These are phyloP conservation scores for Gymnothorax reevesii DNA, from an alignment of 2,797 vertebrate genomes.

Conservation along the genomic window DNA sequence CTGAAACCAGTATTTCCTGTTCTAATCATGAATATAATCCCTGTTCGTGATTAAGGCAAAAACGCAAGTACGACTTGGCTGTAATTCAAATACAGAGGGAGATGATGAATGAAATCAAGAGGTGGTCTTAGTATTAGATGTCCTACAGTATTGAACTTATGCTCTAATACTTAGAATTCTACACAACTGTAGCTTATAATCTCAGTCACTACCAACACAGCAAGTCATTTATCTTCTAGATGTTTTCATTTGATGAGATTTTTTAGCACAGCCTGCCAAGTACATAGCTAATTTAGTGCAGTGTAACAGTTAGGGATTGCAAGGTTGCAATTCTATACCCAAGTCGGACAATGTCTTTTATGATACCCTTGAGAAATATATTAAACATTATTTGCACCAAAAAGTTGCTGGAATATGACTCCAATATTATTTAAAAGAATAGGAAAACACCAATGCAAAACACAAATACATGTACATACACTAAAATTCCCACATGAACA, in stretches of 20 bases:
- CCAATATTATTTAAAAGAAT: not conserved
- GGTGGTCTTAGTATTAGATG: not conserved
- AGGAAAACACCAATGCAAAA: not conserved
- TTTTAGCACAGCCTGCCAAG: not conserved
- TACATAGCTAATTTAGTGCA: not conserved
- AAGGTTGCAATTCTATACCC: not conserved
- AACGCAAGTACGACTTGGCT: not conserved
- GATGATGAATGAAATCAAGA: no score
- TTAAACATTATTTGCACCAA: not conserved
- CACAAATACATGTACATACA: not conserved
- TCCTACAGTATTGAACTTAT: not conserved
- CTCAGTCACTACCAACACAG: not conserved
- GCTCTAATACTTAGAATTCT: not conserved
- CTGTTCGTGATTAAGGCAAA: not conserved
- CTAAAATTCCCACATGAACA: not conserved
- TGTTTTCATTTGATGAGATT: constrained; percentile 1
- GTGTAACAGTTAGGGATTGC: no score
- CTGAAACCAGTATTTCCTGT: not conserved
- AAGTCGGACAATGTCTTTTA: not conserved
- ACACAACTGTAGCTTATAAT: not conserved
- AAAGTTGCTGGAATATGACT: not conserved
- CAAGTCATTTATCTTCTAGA: not conserved
- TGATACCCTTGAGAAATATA: not conserved
- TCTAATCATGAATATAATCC: not conserved
- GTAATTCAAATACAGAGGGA: not conserved